These are phyloP conservation scores for Ornithoptera alexandrae DNA, from an alignment of 2,888 invertebrate species.

Conservation along the genomic window DNA sequence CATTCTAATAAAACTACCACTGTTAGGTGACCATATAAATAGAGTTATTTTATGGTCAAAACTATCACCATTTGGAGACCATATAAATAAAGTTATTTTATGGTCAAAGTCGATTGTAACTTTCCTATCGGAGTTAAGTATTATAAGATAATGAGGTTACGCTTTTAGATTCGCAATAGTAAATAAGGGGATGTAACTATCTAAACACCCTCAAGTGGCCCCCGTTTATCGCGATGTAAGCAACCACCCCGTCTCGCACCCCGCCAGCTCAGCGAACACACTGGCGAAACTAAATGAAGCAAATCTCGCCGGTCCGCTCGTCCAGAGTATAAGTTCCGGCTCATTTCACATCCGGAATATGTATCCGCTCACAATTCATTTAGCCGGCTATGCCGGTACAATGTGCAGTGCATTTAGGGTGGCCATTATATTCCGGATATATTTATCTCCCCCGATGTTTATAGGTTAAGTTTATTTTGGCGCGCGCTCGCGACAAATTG, in stretches of 20 bases:
- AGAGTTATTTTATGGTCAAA: too few species aligned
- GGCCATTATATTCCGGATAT: slow-evolving; percentile 42
- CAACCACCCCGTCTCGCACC: slow-evolving; percentile 9
- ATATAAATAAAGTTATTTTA: too few species aligned
- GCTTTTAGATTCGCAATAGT: not conserved
- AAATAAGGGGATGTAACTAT: not conserved
- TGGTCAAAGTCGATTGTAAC: not conserved
- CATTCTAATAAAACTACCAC: too few species aligned
- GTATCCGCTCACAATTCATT: slow-evolving; percentile 58
- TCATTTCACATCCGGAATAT: slow-evolving; percentile 59
- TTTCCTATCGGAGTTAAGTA: not conserved
- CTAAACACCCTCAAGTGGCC: slow-evolving; percentile 3
- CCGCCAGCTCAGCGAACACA: slow-evolving; percentile 40
- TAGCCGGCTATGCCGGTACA: slow-evolving; percentile 47
- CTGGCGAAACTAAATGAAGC: slow-evolving; percentile 50
- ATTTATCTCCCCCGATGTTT: slow-evolving; percentile 41
- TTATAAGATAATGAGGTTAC: not conserved
- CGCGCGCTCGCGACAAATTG: slow-evolving; percentile 53
- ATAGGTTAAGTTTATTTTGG: slow-evolving; percentile 51
- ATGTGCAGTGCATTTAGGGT: slow-evolving; percentile 53
- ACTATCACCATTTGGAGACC: too few species aligned
- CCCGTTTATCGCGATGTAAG: slow-evolving; percentile 11
- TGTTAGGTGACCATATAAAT: too few species aligned
- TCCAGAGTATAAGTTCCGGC: slow-evolving; percentile 52
- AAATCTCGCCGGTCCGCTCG: slow-evolving; percentile 41